These are phyloP conservation scores for Coptotermes formosanus DNA, from an alignment of 1,140 invertebrate species.

Conservation along the genomic window DNA sequence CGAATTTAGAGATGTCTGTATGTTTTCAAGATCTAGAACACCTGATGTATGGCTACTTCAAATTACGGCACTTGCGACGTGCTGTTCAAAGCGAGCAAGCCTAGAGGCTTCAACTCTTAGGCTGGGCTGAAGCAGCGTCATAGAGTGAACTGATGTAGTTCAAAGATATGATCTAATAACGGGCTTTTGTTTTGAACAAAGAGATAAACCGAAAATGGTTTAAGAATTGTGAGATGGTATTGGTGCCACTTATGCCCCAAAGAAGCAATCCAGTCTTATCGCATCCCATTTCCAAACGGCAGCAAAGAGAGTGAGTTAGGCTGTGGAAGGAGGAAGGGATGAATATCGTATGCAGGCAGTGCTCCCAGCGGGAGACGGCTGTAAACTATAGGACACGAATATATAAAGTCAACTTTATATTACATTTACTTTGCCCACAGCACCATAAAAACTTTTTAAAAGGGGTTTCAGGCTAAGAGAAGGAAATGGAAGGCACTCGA, in stretches of 20 bases:
- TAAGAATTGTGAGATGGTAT: not conserved
- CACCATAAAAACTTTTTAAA: not conserved
- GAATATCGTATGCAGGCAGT: slow-evolving; percentile 12
- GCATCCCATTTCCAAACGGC: not conserved
- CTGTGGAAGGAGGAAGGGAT: not conserved
- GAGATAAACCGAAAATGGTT: not conserved
- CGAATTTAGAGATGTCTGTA: no score
- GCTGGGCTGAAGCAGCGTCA: no score
- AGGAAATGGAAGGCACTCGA: not conserved
- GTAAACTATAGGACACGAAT: slow-evolving; percentile 1
- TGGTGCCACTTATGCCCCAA: not conserved
- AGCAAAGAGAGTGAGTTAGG: not conserved
- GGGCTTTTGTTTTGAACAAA: no score
- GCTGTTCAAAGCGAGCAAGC: no score
- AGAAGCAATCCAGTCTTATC: not conserved
- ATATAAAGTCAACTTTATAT: slow-evolving; percentile 15
- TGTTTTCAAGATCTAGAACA: no score
- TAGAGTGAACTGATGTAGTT: no score
- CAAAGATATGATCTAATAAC: no score
- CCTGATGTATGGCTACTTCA: no score
- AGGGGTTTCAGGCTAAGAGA: not conserved
- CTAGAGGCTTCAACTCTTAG: no score
- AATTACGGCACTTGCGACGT: no score
- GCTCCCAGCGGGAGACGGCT: slow-evolving; percentile 1
- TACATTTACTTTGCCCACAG: slow-evolving; percentile 2